These are phyloP conservation scores for Xiphorhynchus elegans DNA, from an alignment of 2,113 vertebrate genomes.

Conservation along the genomic window DNA sequence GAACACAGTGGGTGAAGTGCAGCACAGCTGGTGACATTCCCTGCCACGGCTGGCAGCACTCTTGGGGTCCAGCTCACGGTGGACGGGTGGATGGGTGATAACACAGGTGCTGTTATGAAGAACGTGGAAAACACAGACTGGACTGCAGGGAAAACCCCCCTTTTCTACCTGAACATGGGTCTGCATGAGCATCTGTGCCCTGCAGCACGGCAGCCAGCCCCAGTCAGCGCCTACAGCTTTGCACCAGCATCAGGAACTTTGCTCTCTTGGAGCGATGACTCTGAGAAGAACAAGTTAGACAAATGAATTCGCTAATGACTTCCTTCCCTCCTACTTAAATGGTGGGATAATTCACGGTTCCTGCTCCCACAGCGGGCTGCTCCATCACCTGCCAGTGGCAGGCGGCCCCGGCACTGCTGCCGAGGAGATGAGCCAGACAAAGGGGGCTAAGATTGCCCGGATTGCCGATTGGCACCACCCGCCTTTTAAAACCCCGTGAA, in stretches of 20 bases:
- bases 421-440: not conserved
- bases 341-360: constrained; percentile 53
- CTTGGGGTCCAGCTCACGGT: not conserved
- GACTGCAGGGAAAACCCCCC: not conserved
- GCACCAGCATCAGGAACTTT: not conserved
- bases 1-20: not conserved
- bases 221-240: not conserved
- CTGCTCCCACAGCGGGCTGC: constrained; percentile 34
- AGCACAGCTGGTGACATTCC: not conserved
- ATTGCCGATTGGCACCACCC: not conserved
- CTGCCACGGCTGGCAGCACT: not conserved
- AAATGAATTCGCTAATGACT: constrained; percentile 64
- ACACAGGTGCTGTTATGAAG: fast-evolving
- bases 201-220: not conserved
- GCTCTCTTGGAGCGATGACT: not conserved
- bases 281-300: constrained; percentile 53
- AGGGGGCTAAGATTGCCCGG: not conserved
- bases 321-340: constrained; percentile 66
- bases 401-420: not conserved
- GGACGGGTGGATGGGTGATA: not conserved
- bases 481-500: fast-evolving
- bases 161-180: not conserved
- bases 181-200: not conserved
- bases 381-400: not conserved
- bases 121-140: fast-evolving